phyloP scores from a whole-genome alignment of 1,140 invertebrate genomes.

The Oscheius sp. region DNA sequence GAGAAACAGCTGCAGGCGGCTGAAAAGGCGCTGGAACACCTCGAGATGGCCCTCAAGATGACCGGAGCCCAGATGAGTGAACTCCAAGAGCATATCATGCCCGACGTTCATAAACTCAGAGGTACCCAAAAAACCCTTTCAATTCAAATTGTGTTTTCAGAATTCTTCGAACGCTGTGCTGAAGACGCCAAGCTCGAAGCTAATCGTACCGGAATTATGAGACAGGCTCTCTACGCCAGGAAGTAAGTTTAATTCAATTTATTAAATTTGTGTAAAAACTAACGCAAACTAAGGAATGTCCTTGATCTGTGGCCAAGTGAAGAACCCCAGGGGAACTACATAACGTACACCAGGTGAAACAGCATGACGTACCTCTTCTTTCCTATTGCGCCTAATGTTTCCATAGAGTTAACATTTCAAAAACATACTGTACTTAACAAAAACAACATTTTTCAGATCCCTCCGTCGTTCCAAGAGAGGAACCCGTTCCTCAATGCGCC shows the following conservation, averaged over 20 bases:
- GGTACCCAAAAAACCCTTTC: slow-evolving; percentile 28
- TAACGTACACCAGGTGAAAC: slow-evolving; percentile 1
- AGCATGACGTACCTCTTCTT: background rate
- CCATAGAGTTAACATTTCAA: background rate
- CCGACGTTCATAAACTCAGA: slow-evolving; percentile 48
- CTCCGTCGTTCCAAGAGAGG: slow-evolving; percentile 29
- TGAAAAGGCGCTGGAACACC: slow-evolving; percentile 46
- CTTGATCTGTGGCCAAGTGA: background rate
- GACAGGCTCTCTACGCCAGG: slow-evolving; percentile 61
- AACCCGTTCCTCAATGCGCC: slow-evolving; percentile 17
- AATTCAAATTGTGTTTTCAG: slow-evolving; percentile 47
- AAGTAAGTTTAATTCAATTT: slow-evolving; percentile 21
- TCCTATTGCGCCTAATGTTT: background rate
- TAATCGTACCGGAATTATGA: slow-evolving; percentile 62
- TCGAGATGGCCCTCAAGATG: slow-evolving; percentile 51
- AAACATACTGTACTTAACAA: background rate
- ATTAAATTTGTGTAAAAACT: background rate
- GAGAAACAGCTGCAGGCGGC: slow-evolving; percentile 49
- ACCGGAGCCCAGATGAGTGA: slow-evolving; percentile 52
- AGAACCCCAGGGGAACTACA: background rate
- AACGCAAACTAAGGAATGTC: background rate
- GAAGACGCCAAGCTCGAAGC: slow-evolving; percentile 61
- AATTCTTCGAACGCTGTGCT: slow-evolving; percentile 63
- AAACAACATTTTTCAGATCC: slow-evolving; percentile 12
- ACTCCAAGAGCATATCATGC: slow-evolving; percentile 50